Base-by-base conservation (phyloP, 2,888 invertebrate genomes). In the Ferdinandea cuprea region DNA sequence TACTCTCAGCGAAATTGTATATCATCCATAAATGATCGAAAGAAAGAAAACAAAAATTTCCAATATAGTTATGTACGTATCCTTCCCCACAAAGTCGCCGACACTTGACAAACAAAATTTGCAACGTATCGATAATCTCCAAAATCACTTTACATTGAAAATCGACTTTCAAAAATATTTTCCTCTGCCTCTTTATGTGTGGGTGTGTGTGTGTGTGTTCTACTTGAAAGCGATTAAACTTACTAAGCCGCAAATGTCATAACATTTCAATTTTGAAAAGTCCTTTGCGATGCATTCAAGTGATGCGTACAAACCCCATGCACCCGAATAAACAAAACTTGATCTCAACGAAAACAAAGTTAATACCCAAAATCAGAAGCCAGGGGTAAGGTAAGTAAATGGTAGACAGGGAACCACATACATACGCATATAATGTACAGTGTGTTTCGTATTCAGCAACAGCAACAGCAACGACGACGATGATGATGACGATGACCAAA, bases 301-400 rank as follows among this genome's bases (percentile, higher is more conserved):
- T 44, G 17, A 17, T 15, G 15, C 44, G 1, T 11, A 11, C 19
- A 11, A 11, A 19, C 21, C 11, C 3, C 44, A 21, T n/a, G n/a
- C 11, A 17, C 56, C 30, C 56, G 58, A 44, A 63, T 68, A 66
- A 78, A 83, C 83, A 83, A 78, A 72, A 78, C 61, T 83, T 83
- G 78, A 83, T 77, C 72, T 56, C 42, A 83, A 68, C 66, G 73
- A 83, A 83, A 83, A 83, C 83, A 83, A 78, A 78, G 46, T 83
- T 72, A 56, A 77, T 72, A 25, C 81, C 54, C n/a, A 25, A 71
- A 42, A 56, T n/a, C 65, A 46, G 28, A 13, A 35, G 73, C 30
- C 28, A n/a, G 19, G 9, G 2, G 30, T 3, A 9, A n/a, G n/a
- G 5, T 13, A 48, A n/a, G 19, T 25, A 37, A 40, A 30, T 52